A percentile compares a stretch with the other conserved stretches of the same genome.
phyloP scores from a whole-genome alignment of 2,797 vertebrate species.

The Nothura maculosa region DNA sequence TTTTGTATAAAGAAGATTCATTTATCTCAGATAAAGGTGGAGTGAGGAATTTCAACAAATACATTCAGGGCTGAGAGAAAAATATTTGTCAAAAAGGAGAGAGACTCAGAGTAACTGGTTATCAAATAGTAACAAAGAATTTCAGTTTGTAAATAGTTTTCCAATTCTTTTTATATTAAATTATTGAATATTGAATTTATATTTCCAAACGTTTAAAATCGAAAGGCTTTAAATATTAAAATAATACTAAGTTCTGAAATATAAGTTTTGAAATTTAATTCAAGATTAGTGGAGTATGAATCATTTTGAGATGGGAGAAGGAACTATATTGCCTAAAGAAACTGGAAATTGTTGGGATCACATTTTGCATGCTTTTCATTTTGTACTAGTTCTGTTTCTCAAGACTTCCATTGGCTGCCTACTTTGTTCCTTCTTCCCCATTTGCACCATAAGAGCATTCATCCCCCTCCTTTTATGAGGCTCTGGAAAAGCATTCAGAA shows the following conservation, averaged over 20 bases:
- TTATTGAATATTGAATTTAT: no score
- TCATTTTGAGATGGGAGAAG: neutral
- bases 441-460: neutral
- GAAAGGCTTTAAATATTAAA: neutral
- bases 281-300: neutral
- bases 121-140: neutral
- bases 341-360: neutral
- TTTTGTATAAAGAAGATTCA: neutral
- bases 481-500: neutral
- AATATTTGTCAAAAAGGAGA: neutral
- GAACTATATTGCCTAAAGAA: neutral
- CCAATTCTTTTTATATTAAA: no score
- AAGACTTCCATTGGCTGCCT: neutral
- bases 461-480: neutral
- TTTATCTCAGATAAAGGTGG: neutral
- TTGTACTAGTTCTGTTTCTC: neutral
- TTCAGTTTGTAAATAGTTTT: neutral
- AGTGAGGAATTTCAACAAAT: neutral
- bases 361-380: neutral
- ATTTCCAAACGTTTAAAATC: no score
- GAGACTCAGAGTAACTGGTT: neutral
- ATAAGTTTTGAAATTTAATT: neutral
- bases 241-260: neutral
- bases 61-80: neutral
- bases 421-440: rapidly evolving